Evolutionary conservation across 1,140 invertebrate genomes (phyloP), one percentile per base, ranked within the genome.

Genomic region (Drosophila elegans): DNA sequence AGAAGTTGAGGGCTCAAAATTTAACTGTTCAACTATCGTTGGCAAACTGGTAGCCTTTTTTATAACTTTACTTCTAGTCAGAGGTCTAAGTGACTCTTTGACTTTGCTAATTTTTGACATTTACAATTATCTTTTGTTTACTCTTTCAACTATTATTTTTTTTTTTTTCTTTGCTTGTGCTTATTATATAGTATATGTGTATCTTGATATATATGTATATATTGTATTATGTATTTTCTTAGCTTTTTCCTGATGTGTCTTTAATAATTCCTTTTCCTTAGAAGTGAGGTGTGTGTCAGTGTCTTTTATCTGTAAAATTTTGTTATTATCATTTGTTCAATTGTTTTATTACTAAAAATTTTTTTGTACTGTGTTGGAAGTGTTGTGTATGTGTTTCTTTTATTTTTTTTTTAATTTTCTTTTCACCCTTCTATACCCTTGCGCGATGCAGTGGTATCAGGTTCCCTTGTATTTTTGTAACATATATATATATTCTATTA

Each of bases 371-470:
- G 46, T 49, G 46, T 49, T 49, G 46, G 12, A 49, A 29, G 46
- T 32, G 46, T 46, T 6, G 25, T 32, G 29, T 5, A 32, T 32
- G 29, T 32, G 29, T 25, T n/a, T n/a, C n/a, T n/a, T n/a, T n/a
- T n/a, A n/a, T n/a, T n/a, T n/a, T 29, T 48, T 48, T 29, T 3
- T 49, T 46, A 12, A 9, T 11, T 49, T 49, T 27, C 27, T 29
- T 49, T n/a, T n/a, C 21, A 32, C 46, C 45, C 21, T 46, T 46
- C 45, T 27, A 46, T 46, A 46, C 45, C 46, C 21, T 49, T 49
- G 46, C 46, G 25, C 46, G 46, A 49, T 49, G 46, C 46, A 49
- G 46, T 49, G 46, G 46, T 49, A 49, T n/a, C 46, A 5, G 46
- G 25, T 29, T 49, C 25, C 45, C n/a, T 25, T 49, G 5, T 12